Base-by-base conservation (phyloP, 2,797 vertebrate genomes). In the Luscinia megarhynchos region DNA sequence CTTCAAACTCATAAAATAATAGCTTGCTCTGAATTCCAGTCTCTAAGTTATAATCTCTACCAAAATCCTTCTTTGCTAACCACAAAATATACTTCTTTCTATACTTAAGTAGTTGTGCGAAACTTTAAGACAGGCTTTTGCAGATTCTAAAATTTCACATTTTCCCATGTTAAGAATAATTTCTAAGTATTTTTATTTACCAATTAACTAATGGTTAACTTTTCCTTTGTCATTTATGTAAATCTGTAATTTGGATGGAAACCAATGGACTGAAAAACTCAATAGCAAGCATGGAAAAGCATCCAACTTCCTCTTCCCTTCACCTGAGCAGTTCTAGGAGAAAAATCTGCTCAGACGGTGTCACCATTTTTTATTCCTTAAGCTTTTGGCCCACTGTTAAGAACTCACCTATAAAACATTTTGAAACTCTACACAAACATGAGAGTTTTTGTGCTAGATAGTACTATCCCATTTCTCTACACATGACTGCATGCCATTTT, bases 261-360 rank as follows among this genome's bases (percentile, higher is more conserved):
- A 75, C 6, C 36, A 51, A 73, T 80, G 21, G 64, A 69, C 51
- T 76, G n/a, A 45, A 67, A 84, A 67, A 51, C 20, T 57, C 11
- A 36, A 12, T 1, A 46, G 11, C 4, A 59, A 0, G 0, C 41
- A 54, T 2, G 29, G 45, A 66, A 78, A 92, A 72, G 19, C 23
- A 11, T 68, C 32, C 4, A 2, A 2, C 21, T 34, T 58, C 38
- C 27, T 79, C 27, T 5, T 88, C 11, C 50, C 16, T 54, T 50
- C 81, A 68, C 21, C 17, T 5, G 1, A 45, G n/a, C 32, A 54
- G 32, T 16, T 78, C 45, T 19, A 81, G 8, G 27, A 90, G 53
- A 14, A 77, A 3, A 51, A 63, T 12, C 18, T 63, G 43, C 15
- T 9, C 46, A 50, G 70, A 27, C 16, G 4, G 5, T 34, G 15